Evolutionary conservation across 2,797 vertebrate species (phyloP).

Genomic region (Chlorospingus semifuscus): DNA sequence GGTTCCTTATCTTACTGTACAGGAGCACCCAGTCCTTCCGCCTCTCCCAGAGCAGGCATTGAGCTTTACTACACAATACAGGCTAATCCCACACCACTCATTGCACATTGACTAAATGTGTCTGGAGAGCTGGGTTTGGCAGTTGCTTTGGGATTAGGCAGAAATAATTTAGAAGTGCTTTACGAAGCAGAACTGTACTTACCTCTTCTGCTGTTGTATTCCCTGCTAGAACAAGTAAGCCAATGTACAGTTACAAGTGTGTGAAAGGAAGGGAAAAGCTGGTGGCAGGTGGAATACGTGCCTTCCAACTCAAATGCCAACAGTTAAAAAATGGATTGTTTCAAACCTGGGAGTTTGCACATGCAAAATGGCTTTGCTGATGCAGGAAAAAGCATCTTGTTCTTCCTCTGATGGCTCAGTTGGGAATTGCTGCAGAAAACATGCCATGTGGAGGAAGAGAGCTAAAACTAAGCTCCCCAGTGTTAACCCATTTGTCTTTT

Average conservation of each 20-base stretch:
- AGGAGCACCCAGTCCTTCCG: background rate
- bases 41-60: background rate
- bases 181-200: constrained; percentile 3
- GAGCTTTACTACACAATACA: background rate
- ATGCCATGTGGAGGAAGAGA: constrained; percentile 36
- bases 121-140: background rate
- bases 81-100: background rate
- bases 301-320: constrained; percentile 23
- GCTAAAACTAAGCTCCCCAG: constrained; percentile 16
- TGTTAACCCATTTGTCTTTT: constrained; percentile 48
- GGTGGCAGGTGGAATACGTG: background rate
- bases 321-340: background rate
- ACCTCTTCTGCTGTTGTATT: background rate
- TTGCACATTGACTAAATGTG: background rate
- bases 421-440: constrained; percentile 46
- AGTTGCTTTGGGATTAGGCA: constrained; percentile 15
- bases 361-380: constrained; percentile 30
- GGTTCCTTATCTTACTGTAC: background rate
- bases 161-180: constrained; percentile 21
- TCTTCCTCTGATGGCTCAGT: constrained; percentile 16
- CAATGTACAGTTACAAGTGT: background rate
- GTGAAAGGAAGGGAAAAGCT: constrained; percentile 4
- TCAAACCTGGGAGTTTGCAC: background rate
- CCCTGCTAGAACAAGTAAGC: background rate
- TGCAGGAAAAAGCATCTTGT: constrained; percentile 42